A percentile compares a stretch with the other conserved stretches of the same genome.
Evolutionary conservation across 2,113 vertebrate species (phyloP).

Genomic region (Apus apus): DNA sequence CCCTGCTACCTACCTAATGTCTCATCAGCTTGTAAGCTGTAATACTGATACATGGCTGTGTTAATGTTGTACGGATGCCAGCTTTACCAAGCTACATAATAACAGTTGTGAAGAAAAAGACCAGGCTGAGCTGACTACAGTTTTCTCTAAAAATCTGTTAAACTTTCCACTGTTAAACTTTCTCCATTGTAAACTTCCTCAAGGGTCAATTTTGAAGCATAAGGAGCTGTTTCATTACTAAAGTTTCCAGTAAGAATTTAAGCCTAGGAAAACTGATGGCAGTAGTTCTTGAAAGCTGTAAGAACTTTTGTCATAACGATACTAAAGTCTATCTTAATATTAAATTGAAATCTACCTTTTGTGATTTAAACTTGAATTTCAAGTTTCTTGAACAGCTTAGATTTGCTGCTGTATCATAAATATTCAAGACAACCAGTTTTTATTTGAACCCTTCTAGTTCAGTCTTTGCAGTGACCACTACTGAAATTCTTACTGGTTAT

Average conservation of each 20-base stretch:
- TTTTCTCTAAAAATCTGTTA: neutral
- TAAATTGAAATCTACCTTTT: neutral
- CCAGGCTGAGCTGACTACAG: neutral
- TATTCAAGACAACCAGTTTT: neutral
- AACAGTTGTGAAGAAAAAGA: neutral
- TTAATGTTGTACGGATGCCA: neutral
- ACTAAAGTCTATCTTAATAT: neutral
- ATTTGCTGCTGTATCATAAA: neutral
- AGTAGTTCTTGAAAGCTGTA: neutral
- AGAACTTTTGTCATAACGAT: neutral
- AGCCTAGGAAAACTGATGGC: neutral
- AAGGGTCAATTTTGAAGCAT: neutral
- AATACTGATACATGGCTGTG: neutral
- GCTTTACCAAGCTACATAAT: neutral
- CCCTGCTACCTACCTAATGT: neutral
- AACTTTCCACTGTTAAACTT: neutral
- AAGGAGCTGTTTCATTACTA: slow-evolving; percentile 11
- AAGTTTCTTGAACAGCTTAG: neutral
- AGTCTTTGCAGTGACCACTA: neutral
- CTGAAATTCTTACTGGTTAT: neutral
- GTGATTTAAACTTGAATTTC: neutral
- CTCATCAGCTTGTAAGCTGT: neutral
- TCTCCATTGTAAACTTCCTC: neutral
- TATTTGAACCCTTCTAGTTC: neutral
- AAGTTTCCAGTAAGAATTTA: neutral